Conservation (phyloP, 2,888 invertebrate genomes). For the Lycaena phlaeas region DNA sequence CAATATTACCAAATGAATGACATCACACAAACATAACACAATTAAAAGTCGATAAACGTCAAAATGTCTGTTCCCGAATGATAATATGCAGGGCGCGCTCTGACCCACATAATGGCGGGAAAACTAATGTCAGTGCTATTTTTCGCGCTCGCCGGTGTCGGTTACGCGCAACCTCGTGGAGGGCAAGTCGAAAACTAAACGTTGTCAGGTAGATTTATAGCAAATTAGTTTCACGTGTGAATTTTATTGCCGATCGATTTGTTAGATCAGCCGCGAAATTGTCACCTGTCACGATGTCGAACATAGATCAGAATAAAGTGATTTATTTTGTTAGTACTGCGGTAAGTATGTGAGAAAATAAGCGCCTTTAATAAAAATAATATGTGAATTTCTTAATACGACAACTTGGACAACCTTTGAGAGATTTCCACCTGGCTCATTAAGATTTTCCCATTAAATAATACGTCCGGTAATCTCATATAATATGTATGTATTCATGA, state of each 20-base stretch:
- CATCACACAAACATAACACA: constrained; percentile 26
- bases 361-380: too few relatives aligned
- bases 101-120: constrained; percentile 48
- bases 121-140: constrained; percentile 53
- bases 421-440: too few relatives aligned
- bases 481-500: too few relatives aligned
- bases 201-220: constrained; percentile 14
- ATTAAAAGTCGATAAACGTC: constrained; percentile 22
- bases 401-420: too few relatives aligned
- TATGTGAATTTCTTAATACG: too few relatives aligned
- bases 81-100: constrained; percentile 30
- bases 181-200: constrained; percentile 23
- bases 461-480: too few relatives aligned
- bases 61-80: constrained; percentile 24
- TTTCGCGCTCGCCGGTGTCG: constrained; percentile 41
- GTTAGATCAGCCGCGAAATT: not conserved
- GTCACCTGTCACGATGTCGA: too few relatives aligned
- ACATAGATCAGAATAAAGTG: too few relatives aligned
- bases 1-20: constrained; percentile 38
- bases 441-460: too few relatives aligned
- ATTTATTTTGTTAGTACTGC: too few relatives aligned
- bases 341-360: too few relatives aligned
- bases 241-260: constrained; percentile 6
- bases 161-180: constrained; percentile 18
- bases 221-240: constrained; percentile 30